Conservation (phyloP, 2,888 invertebrate species). For the Diarsia dahlii region DNA sequence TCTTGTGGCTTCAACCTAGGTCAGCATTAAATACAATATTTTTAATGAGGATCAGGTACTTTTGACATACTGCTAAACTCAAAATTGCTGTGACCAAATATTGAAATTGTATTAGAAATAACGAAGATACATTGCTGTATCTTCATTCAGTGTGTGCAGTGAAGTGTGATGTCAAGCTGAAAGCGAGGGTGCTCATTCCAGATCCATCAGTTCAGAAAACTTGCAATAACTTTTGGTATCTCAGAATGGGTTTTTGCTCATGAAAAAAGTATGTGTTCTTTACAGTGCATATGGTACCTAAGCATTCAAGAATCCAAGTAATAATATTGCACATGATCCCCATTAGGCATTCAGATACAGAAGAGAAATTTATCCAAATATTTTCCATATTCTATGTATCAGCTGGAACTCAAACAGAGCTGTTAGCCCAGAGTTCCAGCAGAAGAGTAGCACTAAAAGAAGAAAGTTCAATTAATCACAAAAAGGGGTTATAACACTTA, state of each 20-base stretch:
- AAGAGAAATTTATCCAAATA: slow-evolving; percentile 26
- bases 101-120: not conserved
- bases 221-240: not conserved
- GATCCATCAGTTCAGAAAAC: not conserved
- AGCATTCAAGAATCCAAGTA: slow-evolving; percentile 21
- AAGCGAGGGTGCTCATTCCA: not conserved
- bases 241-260: not conserved
- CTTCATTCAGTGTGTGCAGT: not conserved
- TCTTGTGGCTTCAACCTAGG: slow-evolving; percentile 6
- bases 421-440: slow-evolving; percentile 10
- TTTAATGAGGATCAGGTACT: slow-evolving; percentile 39
- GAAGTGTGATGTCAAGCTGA: not conserved
- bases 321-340: slow-evolving; percentile 26
- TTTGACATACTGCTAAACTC: slow-evolving; percentile 5
- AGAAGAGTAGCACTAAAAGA: slow-evolving; percentile 30
- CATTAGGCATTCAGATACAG: slow-evolving; percentile 47
- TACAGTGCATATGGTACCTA: slow-evolving; percentile 25
- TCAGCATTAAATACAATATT: slow-evolving; percentile 23
- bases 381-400: slow-evolving; percentile 12
- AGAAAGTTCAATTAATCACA: slow-evolving; percentile 37
- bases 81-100: not conserved
- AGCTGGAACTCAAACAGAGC: slow-evolving; percentile 11
- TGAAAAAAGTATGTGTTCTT: slow-evolving; percentile 18
- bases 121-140: not conserved
- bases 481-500: not conserved